Evolutionary conservation across 2,113 vertebrate genomes (phyloP).

Genomic region (Sinocyclocheilus anshuiensis): DNA sequence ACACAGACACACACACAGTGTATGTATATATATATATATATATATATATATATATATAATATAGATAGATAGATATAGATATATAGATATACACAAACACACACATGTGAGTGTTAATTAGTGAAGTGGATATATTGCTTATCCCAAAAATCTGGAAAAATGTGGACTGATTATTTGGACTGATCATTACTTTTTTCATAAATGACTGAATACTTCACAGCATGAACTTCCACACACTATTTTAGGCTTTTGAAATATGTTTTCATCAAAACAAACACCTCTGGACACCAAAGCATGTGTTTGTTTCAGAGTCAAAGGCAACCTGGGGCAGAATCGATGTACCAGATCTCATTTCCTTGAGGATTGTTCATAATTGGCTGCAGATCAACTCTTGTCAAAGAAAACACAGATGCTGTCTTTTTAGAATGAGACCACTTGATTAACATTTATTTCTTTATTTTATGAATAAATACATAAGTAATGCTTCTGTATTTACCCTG

Average conservation of each 20-base stretch:
- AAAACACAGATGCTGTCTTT: conserved; percentile 12
- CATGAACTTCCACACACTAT: neutral
- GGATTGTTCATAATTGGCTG: neutral
- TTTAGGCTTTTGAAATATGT: neutral
- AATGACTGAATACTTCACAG: neutral
- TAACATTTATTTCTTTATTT: conserved; percentile 44
- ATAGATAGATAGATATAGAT: too few species aligned
- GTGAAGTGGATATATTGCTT: too few species aligned
- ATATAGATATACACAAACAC: too few species aligned
- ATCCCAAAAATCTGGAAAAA: neutral
- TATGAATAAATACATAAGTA: conserved; percentile 45
- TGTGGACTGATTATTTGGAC: neutral
- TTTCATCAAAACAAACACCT: conserved; percentile 1
- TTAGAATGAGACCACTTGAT: conserved; percentile 15
- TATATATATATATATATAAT: too few species aligned
- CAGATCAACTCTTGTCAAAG: neutral
- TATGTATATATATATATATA: too few species aligned
- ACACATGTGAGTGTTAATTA: neutral
- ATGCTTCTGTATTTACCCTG: conserved; percentile 42
- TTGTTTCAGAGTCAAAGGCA: neutral
- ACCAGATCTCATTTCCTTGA: conserved; percentile 5
- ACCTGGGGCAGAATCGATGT: neutral
- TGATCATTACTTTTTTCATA: neutral
- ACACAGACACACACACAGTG: too few species aligned
- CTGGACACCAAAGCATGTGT: neutral